phyloP scores from a whole-genome alignment of 2,888 invertebrate genomes.

The Drosophila suboccidentalis region DNA sequence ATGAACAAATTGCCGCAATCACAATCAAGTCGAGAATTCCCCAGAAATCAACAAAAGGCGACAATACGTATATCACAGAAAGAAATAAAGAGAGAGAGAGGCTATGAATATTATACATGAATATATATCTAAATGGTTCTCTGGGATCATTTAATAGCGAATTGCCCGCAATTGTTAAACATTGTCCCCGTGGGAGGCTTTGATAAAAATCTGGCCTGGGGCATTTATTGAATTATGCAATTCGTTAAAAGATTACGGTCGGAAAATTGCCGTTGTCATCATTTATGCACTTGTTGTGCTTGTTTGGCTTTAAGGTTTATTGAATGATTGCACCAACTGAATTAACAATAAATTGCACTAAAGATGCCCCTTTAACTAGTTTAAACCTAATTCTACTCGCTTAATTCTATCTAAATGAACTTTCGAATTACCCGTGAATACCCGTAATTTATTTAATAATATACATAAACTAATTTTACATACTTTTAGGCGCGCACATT shows the following conservation, averaged over 20 bases:
- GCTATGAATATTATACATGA: slow-evolving; percentile 11
- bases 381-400: slow-evolving; percentile 9
- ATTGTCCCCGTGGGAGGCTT: slow-evolving; percentile 3
- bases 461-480: no score
- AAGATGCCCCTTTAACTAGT: slow-evolving; percentile 19
- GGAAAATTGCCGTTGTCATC: slow-evolving; percentile 49
- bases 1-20: slow-evolving; percentile 74
- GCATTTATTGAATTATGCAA: slow-evolving; percentile 79
- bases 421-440: no score
- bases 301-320: slow-evolving; percentile 54
- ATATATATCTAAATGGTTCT: slow-evolving; percentile 42
- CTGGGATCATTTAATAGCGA: slow-evolving; percentile 39
- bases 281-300: slow-evolving; percentile 39
- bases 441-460: no score
- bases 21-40: slow-evolving; percentile 3
- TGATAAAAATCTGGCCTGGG: slow-evolving; percentile 24
- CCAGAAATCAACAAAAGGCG: slow-evolving; percentile 45
- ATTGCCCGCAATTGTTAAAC: slow-evolving; percentile 48
- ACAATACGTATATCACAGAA: slow-evolving; percentile 50
- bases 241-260: slow-evolving; percentile 77
- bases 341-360: slow-evolving; percentile 30
- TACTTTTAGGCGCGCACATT: no score
- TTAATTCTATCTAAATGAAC: slow-evolving; percentile 2
- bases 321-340: slow-evolving; percentile 70
- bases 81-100: not conserved